Base-by-base conservation (phyloP, 2,888 invertebrate species). In the Pegoplata infirma region DNA sequence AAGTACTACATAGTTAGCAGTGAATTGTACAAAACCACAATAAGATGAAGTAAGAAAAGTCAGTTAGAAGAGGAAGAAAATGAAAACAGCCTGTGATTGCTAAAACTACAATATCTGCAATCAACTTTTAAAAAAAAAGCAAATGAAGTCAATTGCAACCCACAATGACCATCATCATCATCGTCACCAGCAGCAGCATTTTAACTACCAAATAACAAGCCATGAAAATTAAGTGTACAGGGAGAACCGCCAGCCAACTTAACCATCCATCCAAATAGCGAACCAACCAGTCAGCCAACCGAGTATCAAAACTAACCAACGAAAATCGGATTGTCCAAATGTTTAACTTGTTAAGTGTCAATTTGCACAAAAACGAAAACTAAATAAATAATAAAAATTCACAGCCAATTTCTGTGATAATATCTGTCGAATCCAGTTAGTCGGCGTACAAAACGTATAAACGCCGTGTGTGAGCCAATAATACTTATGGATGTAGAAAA, bases 361-460 rank as follows among this genome's bases (percentile, higher is more conserved):
- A 76, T 72, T 72, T 76, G 63, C 75, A 49, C 63, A 68, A 63
- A 63, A 17, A 58, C 36, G 12, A 21, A 68, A 76, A 66, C 59
- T 61, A 76, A 76, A 76, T 76, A 76, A 76, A 76, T 72, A 76
- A 76, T 76, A 76, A 72, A 71, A 71, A 67, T 59, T 76, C 76
- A 66, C 76, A 72, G 61, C 53, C 76, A 66, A 72, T 72, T 67
- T 66, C 55, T 21, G 76, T 46, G 76, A 76, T 76, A 76, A 40
- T 59, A 76, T 76, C 72, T 55, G 59, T 66, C 49, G 28, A 49
- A 44, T 56, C 17, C 56, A 49, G 47, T 21, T 56, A 68, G 69
- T 66, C 19, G 19, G 5, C 21, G n/a, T 56, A 55, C 40, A n/a
- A 21, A 61, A 10, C 44, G 6, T 6, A 23, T 36, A 19, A 73